phyloP scores from a whole-genome alignment of 2,113 vertebrate genomes.

The Tamias sibiricus region DNA sequence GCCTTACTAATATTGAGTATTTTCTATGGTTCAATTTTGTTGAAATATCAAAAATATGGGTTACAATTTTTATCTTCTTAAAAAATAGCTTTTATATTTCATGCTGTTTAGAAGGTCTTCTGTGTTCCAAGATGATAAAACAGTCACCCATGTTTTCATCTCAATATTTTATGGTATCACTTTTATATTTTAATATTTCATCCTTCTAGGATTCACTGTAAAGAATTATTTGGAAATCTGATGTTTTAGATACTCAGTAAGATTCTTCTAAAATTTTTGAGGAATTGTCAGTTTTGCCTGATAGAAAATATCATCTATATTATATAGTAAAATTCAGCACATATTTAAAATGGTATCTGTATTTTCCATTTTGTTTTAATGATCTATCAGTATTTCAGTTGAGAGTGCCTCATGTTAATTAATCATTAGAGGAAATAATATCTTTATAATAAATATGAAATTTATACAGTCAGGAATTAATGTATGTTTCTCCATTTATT shows the following conservation, averaged over 20 bases:
- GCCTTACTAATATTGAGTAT: not conserved
- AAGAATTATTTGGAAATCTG: conserved; percentile 4
- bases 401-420: not conserved
- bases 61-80: not conserved
- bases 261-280: not conserved
- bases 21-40: not conserved
- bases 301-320: not conserved
- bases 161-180: not conserved
- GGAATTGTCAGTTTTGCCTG: not conserved
- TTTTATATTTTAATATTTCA: not conserved
- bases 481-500: not conserved
- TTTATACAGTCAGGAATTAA: not conserved
- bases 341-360: not conserved
- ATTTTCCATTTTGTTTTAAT: conserved; percentile 15
- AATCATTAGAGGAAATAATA: not conserved
- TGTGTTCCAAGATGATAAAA: not conserved
- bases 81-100: not conserved
- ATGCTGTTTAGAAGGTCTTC: not conserved
- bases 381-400: not conserved
- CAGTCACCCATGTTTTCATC: not conserved
- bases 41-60: not conserved
- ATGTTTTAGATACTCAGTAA: not conserved
- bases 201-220: not conserved
- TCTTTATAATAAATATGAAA: conserved; percentile 14
- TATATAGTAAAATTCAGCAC: not conserved